Base-by-base conservation (phyloP, 2,797 vertebrate genomes). In the Leptatherina wallacei region DNA sequence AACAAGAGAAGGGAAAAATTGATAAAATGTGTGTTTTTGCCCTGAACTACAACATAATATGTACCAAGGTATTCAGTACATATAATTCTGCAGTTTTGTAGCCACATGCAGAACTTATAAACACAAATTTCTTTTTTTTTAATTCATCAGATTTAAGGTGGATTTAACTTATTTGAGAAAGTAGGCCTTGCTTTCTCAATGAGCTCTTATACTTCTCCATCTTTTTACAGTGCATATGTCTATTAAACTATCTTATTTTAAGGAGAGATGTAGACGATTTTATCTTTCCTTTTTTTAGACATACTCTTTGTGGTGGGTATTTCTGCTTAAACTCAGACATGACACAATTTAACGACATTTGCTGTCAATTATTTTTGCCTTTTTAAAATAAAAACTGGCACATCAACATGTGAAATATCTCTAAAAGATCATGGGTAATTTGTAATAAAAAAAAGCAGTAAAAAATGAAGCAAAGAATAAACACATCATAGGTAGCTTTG, bases 131-230 rank as follows among this genome's bases (percentile, higher is more conserved):
- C 52, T 84, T 62, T 69, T 79, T 66, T 77, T 47, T 54, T 71
- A 51, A 20, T 24, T 29, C 56, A 40, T 58, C 71, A 52, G 49
- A 73, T 65, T 72, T 22, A 64, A 70, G 64, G 57, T 82, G 80
- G 74, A 80, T 85, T 86, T 77, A 82, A 40, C 76, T 80, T 80
- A 22, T 81, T 67, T 65, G 58, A 71, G 44, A 71, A 72, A 75
- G 69, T 49, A 57, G 61, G 44, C 24, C 60, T 38, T 1, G 2
- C 42, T 64, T 65, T 57, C 72, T 68, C 56, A 51, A 40, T 52
- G 18, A 73, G 63, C 71, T 44, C 52, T 75, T 63, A 35, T 68
- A 54, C 36, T 77, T 78, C 20, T 18, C 6, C 16, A 44, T 44
- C 18, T 44, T 47, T 47, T n/a, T 16, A 68, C 20, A 63, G 72